Evolutionary conservation across 2,888 invertebrate species (phyloP).

Genomic region (Hypomecis punctinalis): DNA sequence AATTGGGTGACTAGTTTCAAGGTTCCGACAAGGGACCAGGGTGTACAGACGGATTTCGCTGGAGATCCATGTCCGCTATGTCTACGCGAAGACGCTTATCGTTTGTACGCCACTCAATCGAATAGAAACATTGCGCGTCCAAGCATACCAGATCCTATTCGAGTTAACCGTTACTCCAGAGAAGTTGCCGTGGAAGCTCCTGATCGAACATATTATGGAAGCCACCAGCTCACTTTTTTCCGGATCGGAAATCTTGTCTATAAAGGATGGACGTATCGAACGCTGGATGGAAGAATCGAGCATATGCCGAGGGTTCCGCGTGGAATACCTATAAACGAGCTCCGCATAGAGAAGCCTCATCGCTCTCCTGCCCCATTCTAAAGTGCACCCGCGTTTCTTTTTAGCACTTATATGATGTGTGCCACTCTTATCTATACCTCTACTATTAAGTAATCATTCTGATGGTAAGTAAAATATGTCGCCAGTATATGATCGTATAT

Average conservation of each 20-base stretch:
- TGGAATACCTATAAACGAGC: not conserved
- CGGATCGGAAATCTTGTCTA: not conserved
- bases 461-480: too few species aligned
- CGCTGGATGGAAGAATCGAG: constrained; percentile 1
- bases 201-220: not conserved
- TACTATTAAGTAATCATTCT: too few species aligned
- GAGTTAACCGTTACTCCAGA: not conserved
- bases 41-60: not conserved
- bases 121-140: not conserved
- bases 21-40: not conserved
- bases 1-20: not conserved
- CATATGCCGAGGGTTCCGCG: not conserved
- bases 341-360: not conserved
- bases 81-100: not conserved
- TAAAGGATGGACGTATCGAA: constrained; percentile 1
- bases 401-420: not conserved
- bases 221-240: not conserved
- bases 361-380: not conserved
- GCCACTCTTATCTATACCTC: not conserved
- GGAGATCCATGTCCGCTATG: not conserved
- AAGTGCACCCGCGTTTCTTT: not conserved
- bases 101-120: not conserved
- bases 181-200: constrained; percentile 10
- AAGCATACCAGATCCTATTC: not conserved
- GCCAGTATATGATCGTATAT: too few species aligned